Conservation (phyloP, 1,140 invertebrate genomes). For the Pseudoatta argentina region DNA sequence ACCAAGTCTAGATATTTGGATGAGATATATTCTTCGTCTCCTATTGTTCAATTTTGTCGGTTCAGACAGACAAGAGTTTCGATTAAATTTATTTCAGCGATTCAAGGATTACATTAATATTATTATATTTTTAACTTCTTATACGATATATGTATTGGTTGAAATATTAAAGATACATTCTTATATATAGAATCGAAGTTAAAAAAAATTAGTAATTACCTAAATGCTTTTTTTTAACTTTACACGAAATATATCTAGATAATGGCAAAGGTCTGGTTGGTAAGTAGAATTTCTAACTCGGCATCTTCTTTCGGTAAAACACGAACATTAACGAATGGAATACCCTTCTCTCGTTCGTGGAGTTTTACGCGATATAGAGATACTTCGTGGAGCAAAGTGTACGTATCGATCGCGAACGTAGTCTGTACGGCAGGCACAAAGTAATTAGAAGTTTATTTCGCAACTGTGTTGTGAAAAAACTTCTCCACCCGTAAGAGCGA, state of each 20-base stretch:
- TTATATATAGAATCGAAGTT: background rate
- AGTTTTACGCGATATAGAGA: constrained; percentile 37
- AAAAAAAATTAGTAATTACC: background rate
- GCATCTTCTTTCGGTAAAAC: background rate
- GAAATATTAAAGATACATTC: background rate
- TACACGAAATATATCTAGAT: background rate
- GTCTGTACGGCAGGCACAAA: constrained; percentile 29
- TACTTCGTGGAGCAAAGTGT: constrained; percentile 5
- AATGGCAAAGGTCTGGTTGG: background rate
- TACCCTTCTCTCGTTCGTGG: constrained; percentile 1
- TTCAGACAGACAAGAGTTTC: background rate
- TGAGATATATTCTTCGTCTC: background rate
- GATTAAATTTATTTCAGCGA: background rate
- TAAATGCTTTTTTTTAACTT: background rate
- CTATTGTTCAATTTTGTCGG: background rate
- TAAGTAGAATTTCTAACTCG: constrained; percentile 6
- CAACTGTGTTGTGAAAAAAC: constrained; percentile 35
- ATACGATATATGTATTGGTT: no score
- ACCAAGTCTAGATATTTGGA: background rate
- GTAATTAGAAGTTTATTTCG: constrained; percentile 66
- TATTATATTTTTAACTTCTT: background rate
- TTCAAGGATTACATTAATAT: background rate
- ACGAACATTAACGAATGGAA: constrained; percentile 11
- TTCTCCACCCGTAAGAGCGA: constrained; percentile 1
- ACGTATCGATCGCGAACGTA: constrained; percentile 25